Conservation (phyloP, 2,888 invertebrate species). For the Cactoblastis cactorum region DNA sequence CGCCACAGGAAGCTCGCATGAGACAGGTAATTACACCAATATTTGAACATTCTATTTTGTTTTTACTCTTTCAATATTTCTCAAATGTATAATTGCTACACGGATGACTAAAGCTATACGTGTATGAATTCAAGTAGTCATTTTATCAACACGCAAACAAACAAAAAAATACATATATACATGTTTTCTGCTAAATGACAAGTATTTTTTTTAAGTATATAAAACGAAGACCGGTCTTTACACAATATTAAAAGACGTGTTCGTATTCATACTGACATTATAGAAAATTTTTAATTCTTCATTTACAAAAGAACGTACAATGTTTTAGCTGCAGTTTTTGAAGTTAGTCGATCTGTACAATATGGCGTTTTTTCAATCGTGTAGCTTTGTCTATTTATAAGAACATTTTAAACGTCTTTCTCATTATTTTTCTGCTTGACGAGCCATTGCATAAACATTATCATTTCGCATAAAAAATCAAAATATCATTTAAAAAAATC, state of each 20-base stretch:
- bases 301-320: not conserved
- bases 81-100: constrained; percentile 36
- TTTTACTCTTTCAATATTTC: constrained; percentile 25
- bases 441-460: not conserved
- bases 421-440: not conserved
- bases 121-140: not conserved
- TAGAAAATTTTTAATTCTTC: not conserved
- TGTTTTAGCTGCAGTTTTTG: too few species aligned
- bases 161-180: not conserved
- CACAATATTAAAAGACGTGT: not conserved
- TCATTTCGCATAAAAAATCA: too few species aligned
- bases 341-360: not conserved
- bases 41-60: constrained; percentile 1
- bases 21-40: constrained; percentile 80
- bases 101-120: not conserved
- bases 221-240: not conserved
- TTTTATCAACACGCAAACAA: not conserved
- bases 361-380: not conserved
- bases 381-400: constrained; percentile 7
- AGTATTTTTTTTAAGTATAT: too few species aligned
- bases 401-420: not conserved
- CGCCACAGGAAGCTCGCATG: constrained; percentile 83
- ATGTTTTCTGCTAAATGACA: not conserved
- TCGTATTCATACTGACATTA: not conserved
- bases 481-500: not conserved